Evolutionary conservation across 1,140 invertebrate species (phyloP).

Genomic region (Pomphorhynchus laevis): DNA sequence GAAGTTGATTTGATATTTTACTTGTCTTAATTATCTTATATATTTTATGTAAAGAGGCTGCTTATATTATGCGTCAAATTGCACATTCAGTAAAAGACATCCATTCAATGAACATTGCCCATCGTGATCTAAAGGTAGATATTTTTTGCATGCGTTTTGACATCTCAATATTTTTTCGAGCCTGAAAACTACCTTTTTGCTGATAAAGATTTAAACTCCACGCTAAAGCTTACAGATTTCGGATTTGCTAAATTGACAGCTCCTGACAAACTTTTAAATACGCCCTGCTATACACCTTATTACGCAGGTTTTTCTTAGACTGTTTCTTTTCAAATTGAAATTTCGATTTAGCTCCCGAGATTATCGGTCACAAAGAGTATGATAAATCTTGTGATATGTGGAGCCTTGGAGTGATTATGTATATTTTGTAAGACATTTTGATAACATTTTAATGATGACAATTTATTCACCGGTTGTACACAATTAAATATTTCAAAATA

Average conservation of each 20-base stretch:
- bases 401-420: conserved; percentile 88
- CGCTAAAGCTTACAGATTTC: conserved; percentile 82
- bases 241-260: conserved; percentile 70
- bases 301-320: conserved; percentile 39
- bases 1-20: no score
- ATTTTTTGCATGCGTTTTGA: conserved; percentile 25
- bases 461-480: conserved; percentile 9
- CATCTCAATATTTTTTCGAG: conserved; percentile 14
- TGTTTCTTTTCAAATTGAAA: conserved; percentile 3
- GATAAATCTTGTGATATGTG: conserved; percentile 95
- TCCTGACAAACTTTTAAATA: conserved; percentile 48
- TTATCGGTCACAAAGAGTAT: conserved; percentile 74
- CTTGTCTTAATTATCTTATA: no score
- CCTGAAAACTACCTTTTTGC: conserved; percentile 27
- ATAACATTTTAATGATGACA: background rate
- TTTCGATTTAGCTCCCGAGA: conserved; percentile 37
- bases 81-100: conserved; percentile 68
- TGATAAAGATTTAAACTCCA: conserved; percentile 24
- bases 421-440: conserved; percentile 40
- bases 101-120: conserved; percentile 72
- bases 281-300: conserved; percentile 88
- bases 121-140: conserved; percentile 63
- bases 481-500: no score
- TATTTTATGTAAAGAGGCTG: conserved; percentile 33
- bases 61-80: conserved; percentile 69